phyloP scores from a whole-genome alignment of 2,113 vertebrate genomes.

The Megaptera novaeangliae region DNA sequence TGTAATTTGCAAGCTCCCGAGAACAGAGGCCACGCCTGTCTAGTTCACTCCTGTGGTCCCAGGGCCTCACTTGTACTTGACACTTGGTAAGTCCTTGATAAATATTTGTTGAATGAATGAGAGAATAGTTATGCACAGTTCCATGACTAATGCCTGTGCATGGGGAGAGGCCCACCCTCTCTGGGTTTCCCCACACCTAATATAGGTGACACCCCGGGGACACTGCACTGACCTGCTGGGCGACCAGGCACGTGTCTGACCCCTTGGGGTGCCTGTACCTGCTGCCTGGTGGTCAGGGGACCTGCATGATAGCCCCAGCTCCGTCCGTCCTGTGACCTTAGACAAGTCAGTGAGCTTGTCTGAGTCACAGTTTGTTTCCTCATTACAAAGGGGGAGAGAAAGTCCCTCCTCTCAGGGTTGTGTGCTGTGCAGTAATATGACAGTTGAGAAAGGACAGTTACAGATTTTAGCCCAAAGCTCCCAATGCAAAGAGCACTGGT shows the following conservation, averaged over 20 bases:
- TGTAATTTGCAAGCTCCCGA: neutral
- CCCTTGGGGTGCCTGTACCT: neutral
- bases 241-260: neutral
- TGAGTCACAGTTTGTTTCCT: neutral
- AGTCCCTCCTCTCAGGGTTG: neutral
- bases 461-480: neutral
- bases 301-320: neutral
- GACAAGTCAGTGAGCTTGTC: neutral
- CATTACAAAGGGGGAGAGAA: neutral
- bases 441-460: neutral
- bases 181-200: neutral
- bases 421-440: neutral
- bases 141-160: neutral
- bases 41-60: neutral
- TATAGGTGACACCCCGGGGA: neutral
- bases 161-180: neutral
- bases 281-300: neutral
- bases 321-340: neutral
- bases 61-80: neutral
- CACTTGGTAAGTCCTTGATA: neutral
- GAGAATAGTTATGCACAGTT: neutral
- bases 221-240: neutral
- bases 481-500: neutral
- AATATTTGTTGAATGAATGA: slow-evolving; percentile 9
- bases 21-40: neutral